Conservation (phyloP, 1,140 invertebrate genomes). For the Homarus americanus region DNA sequence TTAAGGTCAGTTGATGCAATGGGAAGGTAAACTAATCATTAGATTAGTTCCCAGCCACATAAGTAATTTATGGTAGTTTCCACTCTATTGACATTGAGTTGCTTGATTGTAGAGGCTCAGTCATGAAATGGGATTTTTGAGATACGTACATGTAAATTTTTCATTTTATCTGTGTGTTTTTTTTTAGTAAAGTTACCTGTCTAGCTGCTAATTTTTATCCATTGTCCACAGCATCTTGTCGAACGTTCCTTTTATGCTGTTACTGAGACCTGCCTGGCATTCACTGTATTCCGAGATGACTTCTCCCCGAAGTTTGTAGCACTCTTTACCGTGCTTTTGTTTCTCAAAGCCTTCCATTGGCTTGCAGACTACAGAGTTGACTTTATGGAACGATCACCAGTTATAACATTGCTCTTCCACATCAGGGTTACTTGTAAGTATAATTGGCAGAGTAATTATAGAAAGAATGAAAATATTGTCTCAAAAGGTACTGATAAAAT, state of each 20-base stretch:
- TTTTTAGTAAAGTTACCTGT: neutral
- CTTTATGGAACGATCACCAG: conserved; percentile 89
- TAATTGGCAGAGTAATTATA: neutral
- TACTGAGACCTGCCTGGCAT: conserved; percentile 98
- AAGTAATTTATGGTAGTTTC: too few species aligned
- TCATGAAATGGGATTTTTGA: too few species aligned
- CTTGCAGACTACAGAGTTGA: conserved; percentile 98
- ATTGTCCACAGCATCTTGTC: conserved; percentile 90
- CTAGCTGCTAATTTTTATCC: neutral
- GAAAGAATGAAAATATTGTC: neutral
- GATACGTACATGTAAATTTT: neutral
- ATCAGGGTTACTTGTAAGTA: conserved; percentile 90
- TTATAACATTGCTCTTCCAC: conserved; percentile 97
- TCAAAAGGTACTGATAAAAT: neutral
- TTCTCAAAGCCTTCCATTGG: conserved; percentile 99
- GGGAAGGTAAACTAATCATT: too few species aligned
- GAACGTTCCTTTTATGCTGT: conserved; percentile 99
- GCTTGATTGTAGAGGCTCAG: too few species aligned
- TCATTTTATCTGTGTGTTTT: neutral
- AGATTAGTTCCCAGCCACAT: too few species aligned
- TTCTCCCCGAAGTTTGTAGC: conserved; percentile 99
- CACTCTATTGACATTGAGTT: too few species aligned
- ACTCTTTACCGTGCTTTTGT: conserved; percentile 96
- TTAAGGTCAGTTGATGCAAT: too few species aligned
- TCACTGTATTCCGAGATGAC: conserved; percentile 99